Percentiles rank a stretch among this genome's conserved stretches.
Evolutionary conservation across 2,888 invertebrate genomes (phyloP).

Genomic region (Patella ulyssiponensis): DNA sequence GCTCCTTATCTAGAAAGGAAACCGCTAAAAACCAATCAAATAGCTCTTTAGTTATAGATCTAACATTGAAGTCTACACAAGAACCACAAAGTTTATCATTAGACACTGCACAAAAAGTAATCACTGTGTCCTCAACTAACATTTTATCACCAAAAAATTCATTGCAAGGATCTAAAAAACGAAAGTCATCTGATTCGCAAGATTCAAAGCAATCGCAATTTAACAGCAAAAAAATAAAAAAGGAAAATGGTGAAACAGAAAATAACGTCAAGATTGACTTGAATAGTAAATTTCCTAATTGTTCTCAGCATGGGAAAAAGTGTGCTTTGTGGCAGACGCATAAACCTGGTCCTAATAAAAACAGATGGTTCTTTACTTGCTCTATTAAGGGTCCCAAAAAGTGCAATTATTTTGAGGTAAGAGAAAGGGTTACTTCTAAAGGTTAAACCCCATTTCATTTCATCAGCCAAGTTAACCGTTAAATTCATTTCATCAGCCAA

Average conservation of each 20-base stretch:
- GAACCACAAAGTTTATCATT: too few relatives aligned
- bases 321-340: conserved; percentile 51
- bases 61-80: too few relatives aligned
- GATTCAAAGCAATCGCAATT: not conserved
- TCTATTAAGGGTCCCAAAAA: conserved; percentile 37
- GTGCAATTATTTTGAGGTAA: conserved; percentile 56
- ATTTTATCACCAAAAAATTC: too few relatives aligned
- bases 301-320: conserved; percentile 48
- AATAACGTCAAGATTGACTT: not conserved
- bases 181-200: not conserved
- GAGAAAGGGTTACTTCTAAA: too few relatives aligned
- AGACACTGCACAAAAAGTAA: too few relatives aligned
- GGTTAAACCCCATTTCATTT: too few relatives aligned
- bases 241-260: not conserved
- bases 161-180: not conserved
- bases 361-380: conserved; percentile 58
- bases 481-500: too few relatives aligned
- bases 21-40: too few relatives aligned
- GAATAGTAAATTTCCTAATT: conserved; percentile 46
- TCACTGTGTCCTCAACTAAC: too few relatives aligned
- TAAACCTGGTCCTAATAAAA: conserved; percentile 51
- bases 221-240: conserved; percentile 8
- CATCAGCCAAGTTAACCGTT: too few relatives aligned
- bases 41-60: too few relatives aligned
- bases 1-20: too few relatives aligned